A percentile compares a stretch with the other conserved stretches of the same genome.
These are phyloP conservation scores for Garrulus glandarius DNA, from an alignment of 2,797 vertebrate genomes.

Conservation along the genomic window DNA sequence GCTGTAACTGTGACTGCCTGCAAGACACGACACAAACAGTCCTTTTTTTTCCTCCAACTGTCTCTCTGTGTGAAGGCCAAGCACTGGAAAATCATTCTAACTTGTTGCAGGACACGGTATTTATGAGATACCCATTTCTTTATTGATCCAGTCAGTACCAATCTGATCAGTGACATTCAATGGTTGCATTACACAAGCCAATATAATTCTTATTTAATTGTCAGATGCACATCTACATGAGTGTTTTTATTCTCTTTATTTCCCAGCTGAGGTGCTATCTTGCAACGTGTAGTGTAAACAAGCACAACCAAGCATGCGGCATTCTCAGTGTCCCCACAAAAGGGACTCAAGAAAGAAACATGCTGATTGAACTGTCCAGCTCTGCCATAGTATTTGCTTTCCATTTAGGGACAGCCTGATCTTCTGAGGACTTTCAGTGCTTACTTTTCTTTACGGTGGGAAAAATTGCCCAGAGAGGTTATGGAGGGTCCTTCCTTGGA, in stretches of 20 bases:
- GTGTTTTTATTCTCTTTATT: background rate
- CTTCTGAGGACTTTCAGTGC: background rate
- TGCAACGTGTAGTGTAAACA: accelerated
- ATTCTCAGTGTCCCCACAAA: background rate
- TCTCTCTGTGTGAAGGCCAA: background rate
- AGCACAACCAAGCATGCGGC: accelerated
- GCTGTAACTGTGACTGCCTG: background rate
- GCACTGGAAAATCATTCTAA: background rate
- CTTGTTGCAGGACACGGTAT: background rate
- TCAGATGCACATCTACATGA: background rate
- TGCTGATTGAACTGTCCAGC: background rate
- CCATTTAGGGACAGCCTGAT: background rate
- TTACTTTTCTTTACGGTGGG: background rate
- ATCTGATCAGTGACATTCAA: background rate
- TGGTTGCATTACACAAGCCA: background rate
- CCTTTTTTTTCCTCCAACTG: background rate
- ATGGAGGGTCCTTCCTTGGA: background rate
- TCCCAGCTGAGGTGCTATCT: background rate
- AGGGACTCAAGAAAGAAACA: background rate
- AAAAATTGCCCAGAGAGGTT: background rate
- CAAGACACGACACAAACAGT: background rate
- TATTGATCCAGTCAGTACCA: accelerated
- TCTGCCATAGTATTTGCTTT: background rate
- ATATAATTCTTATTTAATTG: background rate
- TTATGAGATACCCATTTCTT: background rate